Base-by-base conservation (phyloP, 2,797 vertebrate genomes). In the Chlorospingus flavigularis region DNA sequence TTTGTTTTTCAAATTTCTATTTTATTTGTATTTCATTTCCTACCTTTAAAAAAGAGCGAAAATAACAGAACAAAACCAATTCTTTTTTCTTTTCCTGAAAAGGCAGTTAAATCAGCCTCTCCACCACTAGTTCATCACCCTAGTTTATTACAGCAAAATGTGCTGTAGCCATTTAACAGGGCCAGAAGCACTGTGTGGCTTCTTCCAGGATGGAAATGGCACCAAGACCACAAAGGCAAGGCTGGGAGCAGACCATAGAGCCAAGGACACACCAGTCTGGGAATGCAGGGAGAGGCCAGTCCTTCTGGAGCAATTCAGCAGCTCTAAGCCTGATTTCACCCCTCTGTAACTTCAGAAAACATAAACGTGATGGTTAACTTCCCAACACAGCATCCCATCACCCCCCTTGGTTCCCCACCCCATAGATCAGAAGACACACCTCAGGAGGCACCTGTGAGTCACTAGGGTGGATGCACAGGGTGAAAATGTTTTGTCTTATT, bases 61-160 rank as follows among this genome's bases (percentile, higher is more conserved):
- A 87, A 47, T 17, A 50, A 37, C 77, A 77, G 43, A 86, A 88
- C 47, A 66, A 73, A 74, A 61, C 9, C 15, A 54, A 20, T 81
- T 87, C 0, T 21, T 57, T 39, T 45, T 50, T 26, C 43, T 75
- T 66, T 84, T 68, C 35, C 68, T 71, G 60, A 54, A 92, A 92
- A 93, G 65, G 43, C 33, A 95, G 84, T 58, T 90, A 80, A 91
- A 94, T 96, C 88, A 90, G 92, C 77, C 75, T 48, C 25, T 72
- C 37, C 33, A 63, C 18, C 53, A 84, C 7, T 2, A 67, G 48
- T 17, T 20, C 45, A 58, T 43, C 68, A 90, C 86, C 25, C 75
- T 90, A 63, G 50, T 92, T 97, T 86, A 92, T 91, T 92, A 94
- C 12, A 76, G 90, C 63, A 97, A 96, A 97, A 93, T 77, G 95